phyloP scores from a whole-genome alignment of 2,797 vertebrate species.

The Limosa lapponica region DNA sequence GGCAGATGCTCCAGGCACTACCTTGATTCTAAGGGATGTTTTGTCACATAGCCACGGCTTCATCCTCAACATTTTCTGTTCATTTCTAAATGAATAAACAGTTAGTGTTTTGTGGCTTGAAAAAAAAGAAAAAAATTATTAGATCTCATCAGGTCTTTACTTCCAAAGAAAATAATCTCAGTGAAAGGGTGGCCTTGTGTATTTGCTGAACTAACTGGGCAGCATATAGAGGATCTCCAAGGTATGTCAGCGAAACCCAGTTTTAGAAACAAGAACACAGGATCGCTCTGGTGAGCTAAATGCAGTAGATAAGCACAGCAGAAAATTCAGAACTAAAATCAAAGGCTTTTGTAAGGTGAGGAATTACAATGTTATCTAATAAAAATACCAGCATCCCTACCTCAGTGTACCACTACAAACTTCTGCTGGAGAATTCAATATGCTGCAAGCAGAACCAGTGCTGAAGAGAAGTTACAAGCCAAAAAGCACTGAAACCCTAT shows the following conservation, averaged over 20 bases:
- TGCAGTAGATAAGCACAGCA: background rate
- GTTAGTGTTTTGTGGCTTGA: background rate
- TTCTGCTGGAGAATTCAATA: background rate
- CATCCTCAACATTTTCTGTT: background rate
- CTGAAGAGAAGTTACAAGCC: background rate
- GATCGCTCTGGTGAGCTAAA: background rate
- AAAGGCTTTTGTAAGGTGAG: background rate
- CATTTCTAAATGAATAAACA: background rate
- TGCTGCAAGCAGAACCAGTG: background rate
- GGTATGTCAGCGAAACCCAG: background rate
- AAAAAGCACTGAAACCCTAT: background rate
- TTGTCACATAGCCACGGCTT: background rate
- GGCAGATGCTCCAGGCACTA: background rate
- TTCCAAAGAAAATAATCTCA: background rate
- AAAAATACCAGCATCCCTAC: background rate
- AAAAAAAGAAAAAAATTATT: background rate
- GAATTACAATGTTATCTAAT: background rate
- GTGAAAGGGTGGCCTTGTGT: background rate
- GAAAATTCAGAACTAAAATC: background rate
- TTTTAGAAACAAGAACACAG: conserved; percentile 1
- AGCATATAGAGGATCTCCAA: background rate
- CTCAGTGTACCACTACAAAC: background rate
- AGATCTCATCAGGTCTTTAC: background rate
- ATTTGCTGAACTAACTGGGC: background rate
- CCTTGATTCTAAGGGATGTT: background rate